Base-by-base conservation (phyloP, 2,888 invertebrate species). In the Proisotoma minuta region DNA sequence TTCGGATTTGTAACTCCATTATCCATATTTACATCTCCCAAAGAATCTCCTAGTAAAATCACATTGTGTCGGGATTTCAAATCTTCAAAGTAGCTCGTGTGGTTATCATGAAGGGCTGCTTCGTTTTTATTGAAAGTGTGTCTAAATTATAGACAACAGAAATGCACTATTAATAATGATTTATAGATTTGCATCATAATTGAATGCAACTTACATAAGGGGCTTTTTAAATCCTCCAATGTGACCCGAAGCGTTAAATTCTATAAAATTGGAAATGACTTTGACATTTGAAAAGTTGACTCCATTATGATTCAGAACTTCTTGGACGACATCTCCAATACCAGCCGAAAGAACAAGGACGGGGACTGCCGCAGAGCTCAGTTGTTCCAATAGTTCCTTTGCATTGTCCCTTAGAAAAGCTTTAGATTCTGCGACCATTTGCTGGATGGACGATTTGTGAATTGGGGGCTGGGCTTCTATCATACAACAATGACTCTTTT, bases 321-420 rank as follows among this genome's bases (percentile, higher is more conserved):
- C 87, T 22, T 86, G 82, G 1, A 98, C 91, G 0, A 91, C 84
- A 77, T 97, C 89, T 0, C 95, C 96, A 20, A 95, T 82, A 0
- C 97, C 98, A 3, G 98, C 98, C 1, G 95, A 95, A 79, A 98
- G 95, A 47, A 98, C 89, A 63, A 98, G 78, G 57, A 95, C 82
- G 0, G 97, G 97, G 12, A 27, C 26, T 3, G 12, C 26, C 18
- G 2, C 15, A 3, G 40, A 34, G 3, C 39, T 34, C 15, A 34
- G 15, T 15, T 34, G 39, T 15, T 34, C 39, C 10, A 34, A 34
- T 34, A 34, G 10, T 34, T 34, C 10, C 20, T 12, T 34, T n/a
- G 87, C 85, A 10, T 88, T 87, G 75, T 87, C 86, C 75, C 91
- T 87, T 76, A 47, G 39, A 3, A 12, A 5, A 2, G 65, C 58